Evolutionary conservation across 2,888 invertebrate genomes (phyloP).

Genomic region (Spilosoma lubricipeda): DNA sequence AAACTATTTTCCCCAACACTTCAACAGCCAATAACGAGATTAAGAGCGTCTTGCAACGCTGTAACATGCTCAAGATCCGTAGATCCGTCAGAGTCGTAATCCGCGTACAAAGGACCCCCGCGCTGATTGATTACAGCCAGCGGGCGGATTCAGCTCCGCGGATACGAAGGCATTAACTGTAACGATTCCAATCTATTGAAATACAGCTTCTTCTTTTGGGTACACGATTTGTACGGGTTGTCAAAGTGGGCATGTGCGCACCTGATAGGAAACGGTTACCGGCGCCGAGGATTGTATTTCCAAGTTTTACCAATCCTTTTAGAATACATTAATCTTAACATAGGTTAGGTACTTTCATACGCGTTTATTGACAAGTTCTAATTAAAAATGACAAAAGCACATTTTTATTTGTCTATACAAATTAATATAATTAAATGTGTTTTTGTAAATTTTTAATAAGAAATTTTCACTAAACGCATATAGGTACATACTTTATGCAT

Average conservation of each 20-base stretch:
- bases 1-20: conserved; percentile 16
- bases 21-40: conserved; percentile 26
- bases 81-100: conserved; percentile 28
- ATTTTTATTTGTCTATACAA: too few relatives aligned
- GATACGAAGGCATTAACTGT: conserved; percentile 17
- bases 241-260: not conserved
- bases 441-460: too few relatives aligned
- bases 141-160: conserved; percentile 29
- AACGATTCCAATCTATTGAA: conserved; percentile 5
- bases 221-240: not conserved
- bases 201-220: not conserved
- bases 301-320: too few relatives aligned
- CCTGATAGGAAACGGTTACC: not conserved
- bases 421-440: too few relatives aligned
- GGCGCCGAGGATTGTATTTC: too few relatives aligned
- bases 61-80: conserved; percentile 16
- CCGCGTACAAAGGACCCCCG: conserved; percentile 36
- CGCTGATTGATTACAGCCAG: conserved; percentile 48
- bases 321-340: too few relatives aligned
- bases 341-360: too few relatives aligned
- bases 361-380: too few relatives aligned
- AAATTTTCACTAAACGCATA: too few relatives aligned
- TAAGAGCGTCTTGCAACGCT: conserved; percentile 22
- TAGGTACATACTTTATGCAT: too few relatives aligned
- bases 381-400: too few relatives aligned